Evolutionary conservation across 2,113 vertebrate species (phyloP), one percentile per base, ranked within the genome.

Genomic region (Bubo bubo): DNA sequence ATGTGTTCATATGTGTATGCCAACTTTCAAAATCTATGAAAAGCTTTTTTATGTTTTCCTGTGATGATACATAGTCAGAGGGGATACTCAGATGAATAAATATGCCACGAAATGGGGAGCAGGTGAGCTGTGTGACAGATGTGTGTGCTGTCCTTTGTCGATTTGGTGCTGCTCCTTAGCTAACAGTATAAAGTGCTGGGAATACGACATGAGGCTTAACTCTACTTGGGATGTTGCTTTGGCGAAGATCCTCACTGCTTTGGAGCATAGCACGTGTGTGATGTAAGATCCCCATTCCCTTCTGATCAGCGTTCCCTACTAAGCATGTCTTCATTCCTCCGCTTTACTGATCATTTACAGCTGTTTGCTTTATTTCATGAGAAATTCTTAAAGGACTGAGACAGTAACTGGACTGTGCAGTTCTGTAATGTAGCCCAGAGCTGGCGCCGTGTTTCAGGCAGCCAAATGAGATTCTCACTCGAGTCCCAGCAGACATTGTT

Each of bases 11-110:
- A 34, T 39, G 19, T 83, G 59, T 43, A 76, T 82, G 89, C 74
- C 77, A 94, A n/a, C 73, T 94, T 91, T 58, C 45, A 75, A 85
- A 91, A 95, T 86, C 94, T 88, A 75, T 76, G 80, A 79, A 85
- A 93, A 88, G 80, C 72, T 95, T 81, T 95, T 95, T 86, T 89
- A 83, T 74, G 74, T 73, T 81, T 95, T 95, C 86, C 84, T 96
- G 84, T 81, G 58, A 85, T 82, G 89, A 79, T 81, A 50, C 70
- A 20, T 41, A 91, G 84, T 92, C 73, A 72, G 86, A 64, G 85
- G 60, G 82, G 60, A 79, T 86, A 55, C 53, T 72, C 5, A 3
- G 77, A 45, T 91, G 73, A 83, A 79, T 90, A 87, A 76, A 79
- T 53, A 23, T 7, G 53, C 62, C 62, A 70, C 28, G 0, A 86